phyloP scores from a whole-genome alignment of 2,113 vertebrate species.

The Peromyscus maniculatus region DNA sequence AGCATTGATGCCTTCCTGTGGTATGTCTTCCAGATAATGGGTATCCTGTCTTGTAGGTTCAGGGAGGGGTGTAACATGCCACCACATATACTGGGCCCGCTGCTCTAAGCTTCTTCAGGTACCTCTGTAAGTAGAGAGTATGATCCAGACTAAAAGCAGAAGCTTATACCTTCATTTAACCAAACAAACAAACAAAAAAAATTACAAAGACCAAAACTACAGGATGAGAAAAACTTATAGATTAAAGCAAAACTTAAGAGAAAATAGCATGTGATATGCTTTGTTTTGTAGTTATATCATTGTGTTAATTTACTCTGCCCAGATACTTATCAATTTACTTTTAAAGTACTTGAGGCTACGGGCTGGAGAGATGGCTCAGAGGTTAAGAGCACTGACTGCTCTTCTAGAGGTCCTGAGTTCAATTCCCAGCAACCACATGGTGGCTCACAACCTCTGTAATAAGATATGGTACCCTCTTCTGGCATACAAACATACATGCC shows the following conservation, averaged over 20 bases:
- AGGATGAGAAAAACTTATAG: background rate
- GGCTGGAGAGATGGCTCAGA: no score
- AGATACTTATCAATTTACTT: background rate
- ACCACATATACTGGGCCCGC: background rate
- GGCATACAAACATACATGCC: no score
- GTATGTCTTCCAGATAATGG: background rate
- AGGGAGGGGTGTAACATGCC: accelerated
- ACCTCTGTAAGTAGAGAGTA: background rate
- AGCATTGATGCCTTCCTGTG: background rate
- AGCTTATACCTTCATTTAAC: background rate
- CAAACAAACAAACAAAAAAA: background rate
- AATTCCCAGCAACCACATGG: no score
- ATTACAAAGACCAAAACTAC: background rate
- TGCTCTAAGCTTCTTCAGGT: background rate
- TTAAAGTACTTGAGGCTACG: background rate
- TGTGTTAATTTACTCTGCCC: background rate
- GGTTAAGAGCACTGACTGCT: no score
- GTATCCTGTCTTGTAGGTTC: background rate
- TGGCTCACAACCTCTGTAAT: no score
- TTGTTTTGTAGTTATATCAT: background rate
- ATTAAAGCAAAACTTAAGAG: background rate
- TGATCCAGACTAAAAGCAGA: background rate
- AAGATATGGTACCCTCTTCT: no score
- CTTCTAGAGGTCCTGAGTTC: no score
- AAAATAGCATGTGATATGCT: background rate